Evolutionary conservation across 2,888 invertebrate species (phyloP), one percentile per base, ranked within the genome.

Genomic region (Malacosoma neustria): DNA sequence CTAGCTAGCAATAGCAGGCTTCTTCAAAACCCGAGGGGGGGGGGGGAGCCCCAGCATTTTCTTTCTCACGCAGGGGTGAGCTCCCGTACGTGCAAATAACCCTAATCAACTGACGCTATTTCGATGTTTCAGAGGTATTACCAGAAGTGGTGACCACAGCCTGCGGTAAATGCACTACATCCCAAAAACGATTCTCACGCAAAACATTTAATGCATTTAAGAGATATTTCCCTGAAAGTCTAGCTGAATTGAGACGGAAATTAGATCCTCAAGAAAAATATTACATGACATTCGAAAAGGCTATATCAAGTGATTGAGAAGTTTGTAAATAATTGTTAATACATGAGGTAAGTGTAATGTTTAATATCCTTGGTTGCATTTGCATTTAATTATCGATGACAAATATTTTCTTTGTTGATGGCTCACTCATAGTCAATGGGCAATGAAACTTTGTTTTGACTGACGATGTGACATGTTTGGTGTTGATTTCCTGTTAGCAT

Each of bases 131-230:
- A 73, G 72, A 48, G 30, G 46, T 67, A 4, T 41, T 77, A 6
- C 75, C 76, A 0, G 74, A 79, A 54, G 57, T 68, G 7, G 58
- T 76, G 2, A 43, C 39, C 1, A 72, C 75, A 1, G 65, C 67
- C 0, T 77, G 77, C 39, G 58, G 50, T 4, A 72, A 65, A 55
- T 79, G 77, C 33, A 51, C 71, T 0, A 68, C 70, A 0, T 57
- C 62, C 1, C 74, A 92, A 58, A 88, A 82, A 41, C 72, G 80
- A 40, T 88, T 89, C 9, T 71, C 70, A 1, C 52, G 59, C 50
- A 90, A 89, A 62, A 88, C 92, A 1, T 87, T 93, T 42, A 82
- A 87, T 33, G 89, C 82, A 42, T 84, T 93, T 51, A 88, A 89
- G 40, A 85, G 87, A 34, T 77, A 89, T 35, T 88, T 90, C 51